phyloP scores from a whole-genome alignment of 2,797 vertebrate species.

The Chanos chanos region DNA sequence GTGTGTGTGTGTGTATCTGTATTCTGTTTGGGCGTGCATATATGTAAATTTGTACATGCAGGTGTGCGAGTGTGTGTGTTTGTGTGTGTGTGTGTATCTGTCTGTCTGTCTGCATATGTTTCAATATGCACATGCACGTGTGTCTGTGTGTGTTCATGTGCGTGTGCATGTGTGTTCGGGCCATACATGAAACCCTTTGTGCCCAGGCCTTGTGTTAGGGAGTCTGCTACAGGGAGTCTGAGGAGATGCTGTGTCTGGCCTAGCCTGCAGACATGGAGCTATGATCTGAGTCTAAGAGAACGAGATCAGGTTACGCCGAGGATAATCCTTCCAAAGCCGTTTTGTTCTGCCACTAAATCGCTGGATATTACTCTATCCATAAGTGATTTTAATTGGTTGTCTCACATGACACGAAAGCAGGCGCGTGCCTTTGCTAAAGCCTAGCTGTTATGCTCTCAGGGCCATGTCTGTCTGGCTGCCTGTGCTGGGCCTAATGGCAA shows the following conservation, averaged over 20 bases:
- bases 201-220: slow-evolving; percentile 5
- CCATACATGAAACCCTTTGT: neutral
- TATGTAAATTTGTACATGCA: neutral
- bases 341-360: slow-evolving; percentile 72
- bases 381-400: slow-evolving; percentile 80
- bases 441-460: slow-evolving; percentile 59
- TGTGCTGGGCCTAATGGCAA: slow-evolving; percentile 64
- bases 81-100: too few relatives aligned
- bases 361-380: slow-evolving; percentile 67
- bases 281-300: slow-evolving; percentile 61
- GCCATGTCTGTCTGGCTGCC: slow-evolving; percentile 46
- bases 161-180: neutral
- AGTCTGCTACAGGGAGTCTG: too few relatives aligned
- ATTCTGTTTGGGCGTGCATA: neutral
- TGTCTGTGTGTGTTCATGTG: neutral
- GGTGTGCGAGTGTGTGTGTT: too few relatives aligned
- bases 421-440: slow-evolving; percentile 63
- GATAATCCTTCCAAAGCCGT: slow-evolving; percentile 72
- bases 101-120: too few relatives aligned
- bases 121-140: too few relatives aligned
- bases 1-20: neutral
- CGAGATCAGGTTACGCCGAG: slow-evolving; percentile 67
- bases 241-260: slow-evolving; percentile 24
- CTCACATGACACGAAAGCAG: slow-evolving; percentile 65
- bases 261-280: slow-evolving; percentile 23